phyloP scores from a whole-genome alignment of 2,888 invertebrate species.

The Agapetus fuscipes region DNA sequence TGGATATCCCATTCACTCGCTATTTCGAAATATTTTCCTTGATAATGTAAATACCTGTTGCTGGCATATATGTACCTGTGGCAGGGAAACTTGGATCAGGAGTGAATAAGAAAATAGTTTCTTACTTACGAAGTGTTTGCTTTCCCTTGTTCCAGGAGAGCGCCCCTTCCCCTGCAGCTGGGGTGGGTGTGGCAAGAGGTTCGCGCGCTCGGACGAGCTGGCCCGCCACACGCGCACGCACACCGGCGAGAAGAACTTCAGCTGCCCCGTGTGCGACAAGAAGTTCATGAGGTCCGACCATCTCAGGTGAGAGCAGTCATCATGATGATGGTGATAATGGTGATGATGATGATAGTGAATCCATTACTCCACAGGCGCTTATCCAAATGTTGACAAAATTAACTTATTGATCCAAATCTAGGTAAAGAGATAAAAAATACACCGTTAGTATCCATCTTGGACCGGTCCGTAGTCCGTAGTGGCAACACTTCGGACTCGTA shows the following conservation, averaged over 20 bases:
- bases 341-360: background rate
- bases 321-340: background rate
- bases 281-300: slow-evolving; percentile 58
- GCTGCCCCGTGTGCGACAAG: slow-evolving; percentile 52
- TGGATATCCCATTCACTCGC: too few species aligned
- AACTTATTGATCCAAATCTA: too few species aligned
- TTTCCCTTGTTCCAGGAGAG: slow-evolving; percentile 39
- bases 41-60: too few species aligned
- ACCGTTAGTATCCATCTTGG: too few species aligned
- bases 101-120: too few species aligned
- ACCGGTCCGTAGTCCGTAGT: too few species aligned
- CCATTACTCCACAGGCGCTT: background rate
- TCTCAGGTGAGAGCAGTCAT: slow-evolving; percentile 35
- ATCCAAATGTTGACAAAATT: background rate
- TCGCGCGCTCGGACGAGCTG: slow-evolving; percentile 55
- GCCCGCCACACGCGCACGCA: slow-evolving; percentile 54
- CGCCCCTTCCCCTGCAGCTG: slow-evolving; percentile 54
- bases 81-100: too few species aligned
- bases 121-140: too few species aligned
- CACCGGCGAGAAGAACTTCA: slow-evolving; percentile 56
- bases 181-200: slow-evolving; percentile 52
- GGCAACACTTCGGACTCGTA: too few species aligned
- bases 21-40: too few species aligned
- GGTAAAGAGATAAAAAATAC: too few species aligned
- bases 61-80: too few species aligned